Evolutionary conservation across 2,113 vertebrate genomes (phyloP), one percentile per base, ranked within the genome.

Genomic region (Carollia perspicillata): DNA sequence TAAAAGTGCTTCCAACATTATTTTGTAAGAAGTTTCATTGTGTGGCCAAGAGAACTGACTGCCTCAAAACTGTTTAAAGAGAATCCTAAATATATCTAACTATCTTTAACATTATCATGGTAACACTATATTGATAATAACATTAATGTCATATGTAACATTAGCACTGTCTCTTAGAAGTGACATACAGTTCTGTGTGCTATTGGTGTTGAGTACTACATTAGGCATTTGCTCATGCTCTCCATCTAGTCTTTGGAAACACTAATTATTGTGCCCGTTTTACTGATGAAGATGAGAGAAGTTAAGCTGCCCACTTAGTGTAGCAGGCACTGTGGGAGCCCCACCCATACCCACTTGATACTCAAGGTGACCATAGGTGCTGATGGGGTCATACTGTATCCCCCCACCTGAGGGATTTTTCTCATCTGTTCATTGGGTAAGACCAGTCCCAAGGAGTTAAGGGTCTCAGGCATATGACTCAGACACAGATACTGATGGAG

Each of bases 1-100:
- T 78, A 79, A 93, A 94, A 84, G 13, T 35, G 80, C n/a, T 81
- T 71, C 23, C 79, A 79, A 87, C 63, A 92, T 72, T 91, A 90
- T 86, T 65, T 93, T 84, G 17, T 6, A 87, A 74, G 37, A 55
- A 68, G 4, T 22, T 80, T 37, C n/a, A 91, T 75, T 10, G 58
- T 16, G 1, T 75, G 20, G 26, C 30, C n/a, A 9, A 79, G n/a
- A 75, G 33, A 91, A 69, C 1, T 55, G 18, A 72, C 4, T 42
- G 4, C 12, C 13, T 92, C 80, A 37, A 47, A 49, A 47, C 0
- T 69, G 69, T 81, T 72, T 49, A 30, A 23, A 44, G 8, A 63
- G 6, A 37, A 2, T 60, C 22, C 5, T 65, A 37, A 42, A 42
- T 2, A 79, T 60, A 78, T 79, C 55, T 92, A 85, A 65, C 40